phyloP scores from a whole-genome alignment of 2,113 vertebrate species.

The Ramphastos sulfuratus region DNA sequence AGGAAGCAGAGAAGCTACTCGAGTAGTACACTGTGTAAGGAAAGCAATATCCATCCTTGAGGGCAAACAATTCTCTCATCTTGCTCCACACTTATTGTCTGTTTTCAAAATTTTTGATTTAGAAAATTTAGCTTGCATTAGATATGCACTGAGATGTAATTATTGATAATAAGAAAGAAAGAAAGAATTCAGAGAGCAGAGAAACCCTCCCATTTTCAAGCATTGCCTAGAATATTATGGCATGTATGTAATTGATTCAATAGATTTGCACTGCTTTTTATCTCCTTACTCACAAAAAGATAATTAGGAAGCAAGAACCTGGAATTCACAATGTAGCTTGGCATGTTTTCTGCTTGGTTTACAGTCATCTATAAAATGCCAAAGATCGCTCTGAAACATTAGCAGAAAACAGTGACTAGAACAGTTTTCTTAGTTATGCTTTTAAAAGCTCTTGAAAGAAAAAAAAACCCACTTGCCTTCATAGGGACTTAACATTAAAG shows the following conservation, averaged over 20 bases:
- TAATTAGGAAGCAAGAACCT: neutral
- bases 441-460: constrained; percentile 35
- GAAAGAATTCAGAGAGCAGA: neutral
- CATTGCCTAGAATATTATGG: neutral
- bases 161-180: neutral
- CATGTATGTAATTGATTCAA: neutral
- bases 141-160: neutral
- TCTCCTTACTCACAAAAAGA: neutral
- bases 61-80: neutral
- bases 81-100: neutral
- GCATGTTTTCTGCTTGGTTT: constrained; percentile 19
- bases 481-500: neutral
- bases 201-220: neutral
- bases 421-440: constrained; percentile 6
- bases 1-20: neutral
- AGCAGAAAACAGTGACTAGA: constrained; percentile 34
- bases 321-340: constrained; percentile 5
- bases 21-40: neutral
- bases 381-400: constrained; percentile 20
- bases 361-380: constrained; percentile 22
- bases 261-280: neutral
- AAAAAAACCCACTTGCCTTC: neutral
- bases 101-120: neutral
- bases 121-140: neutral
- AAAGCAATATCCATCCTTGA: neutral